A percentile compares a stretch with the other conserved stretches of the same genome.
Evolutionary conservation across 2,113 vertebrate genomes (phyloP).

Genomic region (Platysteira castanea): DNA sequence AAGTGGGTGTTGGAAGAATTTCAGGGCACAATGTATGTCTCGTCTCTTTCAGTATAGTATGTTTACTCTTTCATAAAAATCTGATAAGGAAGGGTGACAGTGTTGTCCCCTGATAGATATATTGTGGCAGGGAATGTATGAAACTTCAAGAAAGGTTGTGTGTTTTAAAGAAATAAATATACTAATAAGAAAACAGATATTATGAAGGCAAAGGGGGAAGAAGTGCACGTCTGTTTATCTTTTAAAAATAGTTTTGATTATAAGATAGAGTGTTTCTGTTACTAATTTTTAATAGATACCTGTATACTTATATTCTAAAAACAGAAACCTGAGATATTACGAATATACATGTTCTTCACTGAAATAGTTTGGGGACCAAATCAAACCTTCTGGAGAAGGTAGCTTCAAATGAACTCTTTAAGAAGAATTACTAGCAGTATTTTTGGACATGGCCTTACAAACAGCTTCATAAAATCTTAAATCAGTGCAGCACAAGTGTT

Average conservation of each 20-base stretch:
- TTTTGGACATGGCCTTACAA: neutral
- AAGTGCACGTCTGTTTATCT: neutral
- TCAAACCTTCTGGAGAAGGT: neutral
- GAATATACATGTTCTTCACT: neutral
- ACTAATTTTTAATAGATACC: neutral
- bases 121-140: neutral
- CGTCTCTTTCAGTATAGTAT: neutral
- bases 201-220: neutral
- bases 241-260: neutral
- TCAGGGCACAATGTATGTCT: neutral
- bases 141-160: neutral
- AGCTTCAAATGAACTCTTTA: neutral
- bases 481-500: neutral
- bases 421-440: neutral
- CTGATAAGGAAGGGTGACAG: neutral
- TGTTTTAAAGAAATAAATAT: neutral
- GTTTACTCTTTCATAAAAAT: neutral
- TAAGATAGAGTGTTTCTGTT: neutral
- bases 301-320: neutral
- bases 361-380: neutral
- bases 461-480: neutral
- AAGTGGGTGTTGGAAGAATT: neutral
- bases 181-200: neutral
- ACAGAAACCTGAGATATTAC: neutral
- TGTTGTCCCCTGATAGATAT: neutral